These are phyloP conservation scores for Ichneumoninae sp. DNA, from an alignment of 2,888 invertebrate genomes.

Conservation along the genomic window DNA sequence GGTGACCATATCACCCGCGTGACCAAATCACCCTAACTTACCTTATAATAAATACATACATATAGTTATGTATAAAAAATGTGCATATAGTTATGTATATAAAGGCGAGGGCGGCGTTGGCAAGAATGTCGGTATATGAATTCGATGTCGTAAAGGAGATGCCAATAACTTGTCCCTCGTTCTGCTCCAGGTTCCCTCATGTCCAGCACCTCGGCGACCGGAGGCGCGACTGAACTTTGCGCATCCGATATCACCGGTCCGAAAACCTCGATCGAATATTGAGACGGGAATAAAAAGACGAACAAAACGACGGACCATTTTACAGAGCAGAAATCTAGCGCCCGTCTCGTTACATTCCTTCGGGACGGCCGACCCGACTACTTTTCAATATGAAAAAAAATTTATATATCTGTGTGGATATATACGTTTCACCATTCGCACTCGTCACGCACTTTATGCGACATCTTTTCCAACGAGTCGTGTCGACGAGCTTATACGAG, in stretches of 20 bases:
- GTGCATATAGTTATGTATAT: constrained; percentile 23
- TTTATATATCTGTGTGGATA: constrained; percentile 19
- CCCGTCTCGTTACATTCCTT: constrained; percentile 14
- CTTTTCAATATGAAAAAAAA: constrained; percentile 48
- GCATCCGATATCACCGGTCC: constrained; percentile 15
- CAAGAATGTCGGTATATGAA: constrained; percentile 69
- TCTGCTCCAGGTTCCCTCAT: constrained; percentile 22
- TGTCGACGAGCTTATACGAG: constrained; percentile 36
- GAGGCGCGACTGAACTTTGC: constrained; percentile 7
- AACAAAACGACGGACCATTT: constrained; percentile 17
- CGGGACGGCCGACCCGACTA: constrained; percentile 26
- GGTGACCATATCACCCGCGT: too few species aligned
- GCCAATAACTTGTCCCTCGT: constrained; percentile 70
- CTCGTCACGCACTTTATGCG: constrained; percentile 61
- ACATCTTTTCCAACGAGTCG: constrained; percentile 38
- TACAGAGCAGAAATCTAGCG: constrained; percentile 4
- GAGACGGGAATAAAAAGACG: constrained; percentile 46
- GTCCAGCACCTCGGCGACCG: constrained; percentile 51
- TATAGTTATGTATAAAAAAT: background rate
- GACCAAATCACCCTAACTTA: too few species aligned
- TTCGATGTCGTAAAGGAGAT: constrained; percentile 69
- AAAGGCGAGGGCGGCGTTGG: constrained; percentile 50
- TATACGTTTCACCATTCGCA: constrained; percentile 62
- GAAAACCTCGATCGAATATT: constrained; percentile 45
- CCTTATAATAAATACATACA: too few species aligned